Percentiles rank a stretch among this genome's conserved stretches.
Evolutionary conservation across 2,888 invertebrate species (phyloP).

Genomic region (Schizotus pectinicornis): DNA sequence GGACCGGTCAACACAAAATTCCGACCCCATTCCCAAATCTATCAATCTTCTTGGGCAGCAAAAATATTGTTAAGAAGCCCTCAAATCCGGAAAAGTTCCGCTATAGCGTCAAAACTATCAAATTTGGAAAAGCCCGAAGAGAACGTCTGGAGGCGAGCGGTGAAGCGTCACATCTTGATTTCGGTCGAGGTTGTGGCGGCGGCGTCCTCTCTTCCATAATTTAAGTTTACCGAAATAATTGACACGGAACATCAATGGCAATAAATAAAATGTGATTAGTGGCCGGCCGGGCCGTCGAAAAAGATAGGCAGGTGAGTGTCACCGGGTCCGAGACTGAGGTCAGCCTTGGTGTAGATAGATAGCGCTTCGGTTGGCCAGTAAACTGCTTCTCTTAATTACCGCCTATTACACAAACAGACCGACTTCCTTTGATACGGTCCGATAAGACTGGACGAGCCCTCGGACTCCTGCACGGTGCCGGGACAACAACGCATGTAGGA

Average conservation of each 20-base stretch:
- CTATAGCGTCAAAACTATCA: too few relatives aligned
- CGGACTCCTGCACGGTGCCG: not conserved
- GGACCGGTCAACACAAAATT: too few relatives aligned
- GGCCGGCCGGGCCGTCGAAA: slow-evolving; percentile 33
- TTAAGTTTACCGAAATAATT: slow-evolving; percentile 42
- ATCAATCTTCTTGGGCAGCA: too few relatives aligned
- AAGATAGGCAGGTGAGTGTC: slow-evolving; percentile 32
- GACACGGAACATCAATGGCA: slow-evolving; percentile 47
- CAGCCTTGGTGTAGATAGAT: slow-evolving; percentile 19
- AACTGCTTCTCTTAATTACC: slow-evolving; percentile 48
- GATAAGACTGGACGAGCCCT: slow-evolving; percentile 23
- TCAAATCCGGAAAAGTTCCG: too few relatives aligned
- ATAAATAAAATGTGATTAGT: slow-evolving; percentile 48
- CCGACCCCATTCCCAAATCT: too few relatives aligned
- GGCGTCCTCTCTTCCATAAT: slow-evolving; percentile 15
- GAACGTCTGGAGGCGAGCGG: too few relatives aligned
- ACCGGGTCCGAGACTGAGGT: slow-evolving; percentile 28
- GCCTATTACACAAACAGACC: slow-evolving; percentile 46
- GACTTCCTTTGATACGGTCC: slow-evolving; percentile 44
- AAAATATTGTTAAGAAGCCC: too few relatives aligned
- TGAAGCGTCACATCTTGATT: not conserved
- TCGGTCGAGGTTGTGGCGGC: not conserved
- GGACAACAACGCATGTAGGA: not conserved
- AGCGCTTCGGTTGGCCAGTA: slow-evolving; percentile 35
- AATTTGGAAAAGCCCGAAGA: too few relatives aligned